These are phyloP conservation scores for Grallaria varia DNA, from an alignment of 2,113 vertebrate genomes.

Conservation along the genomic window DNA sequence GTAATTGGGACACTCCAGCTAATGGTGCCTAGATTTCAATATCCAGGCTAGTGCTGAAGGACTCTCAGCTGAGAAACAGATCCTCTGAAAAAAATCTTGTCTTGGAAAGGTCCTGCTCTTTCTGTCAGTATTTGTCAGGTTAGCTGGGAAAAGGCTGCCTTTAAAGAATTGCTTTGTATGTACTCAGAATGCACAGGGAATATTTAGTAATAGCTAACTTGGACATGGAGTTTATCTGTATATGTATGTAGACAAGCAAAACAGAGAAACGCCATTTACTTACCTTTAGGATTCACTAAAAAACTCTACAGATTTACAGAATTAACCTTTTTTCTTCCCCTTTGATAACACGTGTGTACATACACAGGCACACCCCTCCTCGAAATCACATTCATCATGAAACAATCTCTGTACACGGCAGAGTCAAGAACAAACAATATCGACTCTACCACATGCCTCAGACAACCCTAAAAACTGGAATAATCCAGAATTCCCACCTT, in stretches of 20 bases:
- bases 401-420: neutral
- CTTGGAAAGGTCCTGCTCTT: neutral
- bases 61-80: neutral
- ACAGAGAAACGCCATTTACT: neutral
- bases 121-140: neutral
- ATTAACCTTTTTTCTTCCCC: neutral
- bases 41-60: slow-evolving; percentile 6
- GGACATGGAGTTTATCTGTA: neutral
- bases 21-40: slow-evolving; percentile 30
- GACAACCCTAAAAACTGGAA: neutral
- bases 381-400: neutral
- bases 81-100: neutral
- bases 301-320: neutral
- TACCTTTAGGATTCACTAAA: neutral
- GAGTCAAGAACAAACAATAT: neutral
- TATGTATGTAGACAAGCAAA: neutral
- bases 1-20: slow-evolving; percentile 56
- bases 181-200: neutral
- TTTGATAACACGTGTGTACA: neutral
- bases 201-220: neutral
- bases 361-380: fast-evolving
- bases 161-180: neutral
- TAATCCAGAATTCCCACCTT: neutral
- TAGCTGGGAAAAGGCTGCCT: neutral
- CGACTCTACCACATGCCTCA: neutral